These are phyloP conservation scores for Cyprinodon diabolis DNA, from an alignment of 2,797 vertebrate species.

Conservation along the genomic window DNA sequence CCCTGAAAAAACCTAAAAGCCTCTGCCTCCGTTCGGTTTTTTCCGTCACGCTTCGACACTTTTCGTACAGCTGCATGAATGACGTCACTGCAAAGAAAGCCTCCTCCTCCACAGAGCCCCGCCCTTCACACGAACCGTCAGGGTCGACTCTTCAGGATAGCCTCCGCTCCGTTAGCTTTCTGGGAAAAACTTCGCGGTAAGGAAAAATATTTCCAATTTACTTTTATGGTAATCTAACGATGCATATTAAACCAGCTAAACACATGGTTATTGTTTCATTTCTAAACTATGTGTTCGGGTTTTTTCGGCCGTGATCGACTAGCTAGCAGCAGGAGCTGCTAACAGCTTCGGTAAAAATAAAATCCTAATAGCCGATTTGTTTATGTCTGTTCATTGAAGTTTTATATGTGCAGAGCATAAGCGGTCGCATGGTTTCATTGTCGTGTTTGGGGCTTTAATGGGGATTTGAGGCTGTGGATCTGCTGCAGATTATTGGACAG, in stretches of 20 bases:
- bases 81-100: constrained; percentile 47
- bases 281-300: neutral
- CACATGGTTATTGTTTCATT: neutral
- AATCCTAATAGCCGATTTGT: neutral
- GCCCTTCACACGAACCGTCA: constrained; percentile 29
- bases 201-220: neutral
- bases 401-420: neutral
- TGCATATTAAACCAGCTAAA: neutral
- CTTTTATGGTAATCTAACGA: no score
- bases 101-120: constrained; percentile 15
- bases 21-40: neutral
- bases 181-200: neutral
- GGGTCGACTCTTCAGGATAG: constrained; percentile 28
- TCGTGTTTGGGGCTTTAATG: neutral
- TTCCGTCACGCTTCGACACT: constrained; percentile 31
- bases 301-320: neutral
- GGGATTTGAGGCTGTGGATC: neutral
- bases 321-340: neutral
- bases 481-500: neutral
- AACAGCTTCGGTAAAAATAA: neutral
- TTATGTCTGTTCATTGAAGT: neutral
- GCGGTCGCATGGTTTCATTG: neutral
- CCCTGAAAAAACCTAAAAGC: no score
- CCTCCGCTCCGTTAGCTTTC: neutral
- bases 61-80: constrained; percentile 62